Evolutionary conservation across 2,113 vertebrate genomes (phyloP), one percentile per base, ranked within the genome.

Genomic region (Anolis carolinensis): DNA sequence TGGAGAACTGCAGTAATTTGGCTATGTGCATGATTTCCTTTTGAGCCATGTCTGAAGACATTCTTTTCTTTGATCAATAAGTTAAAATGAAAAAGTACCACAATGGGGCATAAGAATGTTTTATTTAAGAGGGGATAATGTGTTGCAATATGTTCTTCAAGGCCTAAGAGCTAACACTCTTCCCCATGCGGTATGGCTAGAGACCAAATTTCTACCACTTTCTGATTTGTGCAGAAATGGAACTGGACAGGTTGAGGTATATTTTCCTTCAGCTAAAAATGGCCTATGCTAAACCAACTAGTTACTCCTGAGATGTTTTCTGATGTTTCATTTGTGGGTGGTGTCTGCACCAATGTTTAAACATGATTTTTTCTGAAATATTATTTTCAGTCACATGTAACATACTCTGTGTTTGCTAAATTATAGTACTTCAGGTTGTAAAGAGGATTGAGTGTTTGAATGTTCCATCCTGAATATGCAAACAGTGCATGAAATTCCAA

Each of bases 11-110:
- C 67, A 89, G 80, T 48, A 87, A 79, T 89, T 89, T 92, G 86
- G 80, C 2, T 90, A 82, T 76, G 82, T 85, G 65, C n/a, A 72
- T 90, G 65, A 74, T 82, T 90, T 68, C 89, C 86, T 65, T 65
- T 73, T 81, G 86, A 81, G 83, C 89, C n/a, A 91, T 87, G 81
- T 94, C 84, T 89, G 84, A 94, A 85, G 68, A 27, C 76, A 87
- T 84, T 90, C 74, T 87, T 93, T 90, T 36, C 88, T 96, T 95
- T 94, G 91, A 95, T 95, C 89, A 94, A 83, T 79, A 92, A 92
- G 89, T 76, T 88, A 1, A 90, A 94, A 95, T 93, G 92, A 71
- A 85, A 93, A 94, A 89, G 20, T 84, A 89, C 2, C 91, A 82
- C 85, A 90, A 88, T 90, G 73, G 48, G 59, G 84, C 85, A 74